Evolutionary conservation across 2,113 vertebrate species (phyloP), one percentile per base, ranked within the genome.

Genomic region (Pteruthius melanotis): DNA sequence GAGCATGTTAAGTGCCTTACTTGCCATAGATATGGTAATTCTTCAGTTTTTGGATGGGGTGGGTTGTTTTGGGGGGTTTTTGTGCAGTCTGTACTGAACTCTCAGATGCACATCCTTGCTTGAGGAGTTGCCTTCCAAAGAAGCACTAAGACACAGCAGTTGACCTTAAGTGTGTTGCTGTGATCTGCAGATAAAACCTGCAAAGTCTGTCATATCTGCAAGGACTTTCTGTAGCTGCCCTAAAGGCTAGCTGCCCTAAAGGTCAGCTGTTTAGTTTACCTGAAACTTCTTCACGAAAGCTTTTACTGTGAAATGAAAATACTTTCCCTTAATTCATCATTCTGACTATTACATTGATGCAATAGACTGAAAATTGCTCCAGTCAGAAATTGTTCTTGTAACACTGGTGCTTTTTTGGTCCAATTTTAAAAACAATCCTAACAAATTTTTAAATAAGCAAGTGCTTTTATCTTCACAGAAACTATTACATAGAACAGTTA

Each of bases 21-120:
- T 93, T 94, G 85, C 75, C 82, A 82, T 24, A 27, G 90, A 65
- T 66, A 89, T 90, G 82, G 61, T 45, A 10, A 69, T 82, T 93
- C 84, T 75, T 70, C 42, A 81, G 90, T 30, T 93, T 60, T n/a
- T 78, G 81, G 68, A 69, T 47, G 31, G n/a, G 37, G 22, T 33
- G 20, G 18, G 40, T 28, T 49, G 56, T 31, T 31, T 49, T 11
- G 17, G 31, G 33, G 5, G 0, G 0, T 0, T 9, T 53, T 89
- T 63, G 42, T 82, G 54, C 60, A 40, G 64, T 23, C 22, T 81
- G 47, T 35, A 12, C 39, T 82, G 49, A 89, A n/a, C 26, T 57
- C 35, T 47, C 7, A 18, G 17, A 53, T 49, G 33, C 49, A 87
- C 83, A 35, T 65, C 11, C 28, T 45, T 26, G 31, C 54, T 49